Percentiles rank a stretch among this genome's conserved stretches.
phyloP scores from a whole-genome alignment of 2,113 vertebrate species.

The Solea solea region DNA sequence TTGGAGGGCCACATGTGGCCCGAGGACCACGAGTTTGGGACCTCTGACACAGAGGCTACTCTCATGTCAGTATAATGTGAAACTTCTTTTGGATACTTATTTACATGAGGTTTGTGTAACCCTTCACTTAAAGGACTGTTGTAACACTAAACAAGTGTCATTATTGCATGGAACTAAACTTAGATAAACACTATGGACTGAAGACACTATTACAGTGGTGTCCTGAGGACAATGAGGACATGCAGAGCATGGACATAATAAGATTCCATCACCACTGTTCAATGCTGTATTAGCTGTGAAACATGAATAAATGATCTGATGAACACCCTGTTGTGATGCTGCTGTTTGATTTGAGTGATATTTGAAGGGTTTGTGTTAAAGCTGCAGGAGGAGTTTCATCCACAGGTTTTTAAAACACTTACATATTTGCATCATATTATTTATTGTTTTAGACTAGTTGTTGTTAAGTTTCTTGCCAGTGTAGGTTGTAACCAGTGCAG shows the following conservation, averaged over 20 bases:
- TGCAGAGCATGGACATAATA: neutral
- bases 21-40: no score
- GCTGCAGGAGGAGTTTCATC: no score
- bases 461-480: no score
- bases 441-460: no score
- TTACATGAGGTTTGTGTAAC: slow-evolving; percentile 42
- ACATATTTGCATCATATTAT: no score
- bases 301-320: slow-evolving; percentile 53
- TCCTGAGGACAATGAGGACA: neutral
- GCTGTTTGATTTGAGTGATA: neutral
- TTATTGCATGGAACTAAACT: slow-evolving; percentile 27
- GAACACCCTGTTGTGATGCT: slow-evolving; percentile 13
- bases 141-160: slow-evolving; percentile 19
- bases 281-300: slow-evolving; percentile 34
- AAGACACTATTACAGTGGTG: slow-evolving; percentile 24
- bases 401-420: no score
- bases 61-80: no score
- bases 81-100: slow-evolving; percentile 26
- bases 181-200: slow-evolving; percentile 6
- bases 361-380: neutral
- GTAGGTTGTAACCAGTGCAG: no score
- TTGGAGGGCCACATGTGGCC: no score
- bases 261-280: neutral
- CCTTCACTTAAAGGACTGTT: slow-evolving; percentile 1
- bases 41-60: no score